A percentile compares a stretch with the other conserved stretches of the same genome.
Evolutionary conservation across 2,888 invertebrate species (phyloP).

Genomic region (Leptopilina syphax): DNA sequence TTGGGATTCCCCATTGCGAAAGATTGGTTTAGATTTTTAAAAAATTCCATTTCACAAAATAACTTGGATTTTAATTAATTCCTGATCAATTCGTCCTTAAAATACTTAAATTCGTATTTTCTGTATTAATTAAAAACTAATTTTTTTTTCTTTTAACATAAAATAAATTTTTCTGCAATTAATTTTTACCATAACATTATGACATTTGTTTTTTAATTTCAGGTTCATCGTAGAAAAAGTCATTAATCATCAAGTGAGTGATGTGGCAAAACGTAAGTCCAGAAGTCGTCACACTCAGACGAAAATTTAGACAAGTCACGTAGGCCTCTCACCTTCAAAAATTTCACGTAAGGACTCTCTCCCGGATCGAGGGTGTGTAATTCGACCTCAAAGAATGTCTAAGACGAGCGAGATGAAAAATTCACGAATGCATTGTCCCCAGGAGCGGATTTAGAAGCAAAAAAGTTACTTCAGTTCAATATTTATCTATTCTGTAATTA

Average conservation of each 20-base stretch:
- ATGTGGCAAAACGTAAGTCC: constrained; percentile 9
- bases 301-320: constrained; percentile 24
- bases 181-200: neutral
- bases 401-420: neutral
- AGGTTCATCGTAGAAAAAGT: neutral
- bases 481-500: neutral
- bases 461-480: neutral
- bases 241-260: constrained; percentile 18
- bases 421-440: constrained; percentile 10
- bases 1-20: constrained; percentile 3
- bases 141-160: too few species aligned
- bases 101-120: neutral
- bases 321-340: constrained; percentile 28
- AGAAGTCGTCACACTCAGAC: neutral
- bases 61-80: neutral
- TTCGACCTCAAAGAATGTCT: constrained; percentile 24
- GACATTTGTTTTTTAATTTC: neutral
- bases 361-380: constrained; percentile 30
- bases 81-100: too few species aligned
- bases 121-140: neutral
- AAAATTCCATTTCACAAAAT: neutral
- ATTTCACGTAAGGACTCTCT: constrained; percentile 25
- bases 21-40: neutral
- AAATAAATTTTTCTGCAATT: too few species aligned
- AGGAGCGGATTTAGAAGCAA: neutral